Evolutionary conservation across 2,113 vertebrate species (phyloP).

Genomic region (Anseranas semipalmata): DNA sequence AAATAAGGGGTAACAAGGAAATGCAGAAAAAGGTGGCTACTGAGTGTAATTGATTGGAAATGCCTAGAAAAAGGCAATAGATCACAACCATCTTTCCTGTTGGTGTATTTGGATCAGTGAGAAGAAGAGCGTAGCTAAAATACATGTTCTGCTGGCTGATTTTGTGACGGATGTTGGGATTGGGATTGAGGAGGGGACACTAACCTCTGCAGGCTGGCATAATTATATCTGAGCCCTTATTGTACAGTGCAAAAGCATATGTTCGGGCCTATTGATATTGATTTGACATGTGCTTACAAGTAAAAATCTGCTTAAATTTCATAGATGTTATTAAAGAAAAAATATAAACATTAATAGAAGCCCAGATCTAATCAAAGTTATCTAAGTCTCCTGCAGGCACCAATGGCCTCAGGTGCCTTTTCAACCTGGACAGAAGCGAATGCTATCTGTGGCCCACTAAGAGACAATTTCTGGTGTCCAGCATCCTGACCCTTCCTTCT

Average conservation of each 20-base stretch:
- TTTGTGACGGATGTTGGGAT: background rate
- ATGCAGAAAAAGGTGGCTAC: background rate
- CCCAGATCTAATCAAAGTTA: background rate
- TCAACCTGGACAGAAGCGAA: background rate
- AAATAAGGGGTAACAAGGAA: background rate
- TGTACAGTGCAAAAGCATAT: background rate
- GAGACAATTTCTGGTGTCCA: background rate
- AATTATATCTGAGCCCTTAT: background rate
- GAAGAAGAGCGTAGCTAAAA: background rate
- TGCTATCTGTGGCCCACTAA: background rate
- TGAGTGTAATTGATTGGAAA: background rate
- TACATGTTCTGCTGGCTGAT: rapidly evolving
- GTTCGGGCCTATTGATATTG: background rate
- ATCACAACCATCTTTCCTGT: background rate
- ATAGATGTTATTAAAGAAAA: background rate
- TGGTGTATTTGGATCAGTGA: too few species aligned
- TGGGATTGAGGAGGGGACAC: background rate
- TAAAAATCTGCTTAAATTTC: background rate
- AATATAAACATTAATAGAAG: background rate
- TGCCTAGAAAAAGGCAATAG: background rate
- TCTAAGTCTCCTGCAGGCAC: background rate
- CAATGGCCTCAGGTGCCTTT: background rate
- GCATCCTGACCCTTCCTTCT: background rate
- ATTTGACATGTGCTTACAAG: background rate
- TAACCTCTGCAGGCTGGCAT: background rate